A percentile compares a stretch with the other conserved stretches of the same genome.
Evolutionary conservation across 2,797 vertebrate genomes (phyloP).

Genomic region (Sternarchorhynchus goeldii): DNA sequence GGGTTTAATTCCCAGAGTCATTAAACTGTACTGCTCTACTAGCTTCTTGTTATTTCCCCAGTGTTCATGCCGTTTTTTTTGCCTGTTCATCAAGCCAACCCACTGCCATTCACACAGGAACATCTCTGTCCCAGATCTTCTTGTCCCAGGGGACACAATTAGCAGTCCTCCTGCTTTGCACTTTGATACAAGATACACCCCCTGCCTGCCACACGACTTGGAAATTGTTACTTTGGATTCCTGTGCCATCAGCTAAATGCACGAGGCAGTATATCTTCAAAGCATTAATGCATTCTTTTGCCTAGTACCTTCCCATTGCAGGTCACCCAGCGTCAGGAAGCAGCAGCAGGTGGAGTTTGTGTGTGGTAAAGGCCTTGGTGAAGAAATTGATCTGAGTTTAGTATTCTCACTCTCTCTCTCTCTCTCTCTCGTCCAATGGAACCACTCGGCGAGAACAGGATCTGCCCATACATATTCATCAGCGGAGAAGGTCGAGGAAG

Average conservation of each 20-base stretch:
- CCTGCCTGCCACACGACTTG: conserved; percentile 41
- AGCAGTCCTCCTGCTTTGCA: conserved; percentile 43
- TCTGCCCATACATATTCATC: conserved; percentile 50
- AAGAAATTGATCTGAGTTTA: conserved; percentile 47
- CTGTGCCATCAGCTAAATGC: conserved; percentile 42
- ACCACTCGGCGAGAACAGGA: conserved; percentile 39
- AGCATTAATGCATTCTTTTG: conserved; percentile 20
- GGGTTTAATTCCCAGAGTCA: conserved; percentile 18
- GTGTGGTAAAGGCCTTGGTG: not conserved
- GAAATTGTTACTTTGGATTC: conserved; percentile 33
- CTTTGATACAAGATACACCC: conserved; percentile 42
- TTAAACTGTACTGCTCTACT: conserved; percentile 22
- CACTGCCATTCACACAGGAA: conserved; percentile 22
- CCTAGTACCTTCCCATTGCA: not conserved
- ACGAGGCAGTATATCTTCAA: conserved; percentile 26
- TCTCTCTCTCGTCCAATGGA: not conserved
- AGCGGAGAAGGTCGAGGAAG: conserved; percentile 45
- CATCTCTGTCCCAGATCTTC: conserved; percentile 43
- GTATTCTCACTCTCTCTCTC: conserved; percentile 18
- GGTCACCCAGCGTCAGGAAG: not conserved
- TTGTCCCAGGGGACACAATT: conserved; percentile 55
- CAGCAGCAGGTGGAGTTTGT: conserved; percentile 11
- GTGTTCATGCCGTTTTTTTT: conserved; percentile 30
- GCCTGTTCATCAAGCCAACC: conserved; percentile 43
- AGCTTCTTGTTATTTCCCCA: conserved; percentile 9